A percentile compares a stretch with the other conserved stretches of the same genome.
phyloP scores from a whole-genome alignment of 2,113 vertebrate genomes.

The Ahaetulla prasina region DNA sequence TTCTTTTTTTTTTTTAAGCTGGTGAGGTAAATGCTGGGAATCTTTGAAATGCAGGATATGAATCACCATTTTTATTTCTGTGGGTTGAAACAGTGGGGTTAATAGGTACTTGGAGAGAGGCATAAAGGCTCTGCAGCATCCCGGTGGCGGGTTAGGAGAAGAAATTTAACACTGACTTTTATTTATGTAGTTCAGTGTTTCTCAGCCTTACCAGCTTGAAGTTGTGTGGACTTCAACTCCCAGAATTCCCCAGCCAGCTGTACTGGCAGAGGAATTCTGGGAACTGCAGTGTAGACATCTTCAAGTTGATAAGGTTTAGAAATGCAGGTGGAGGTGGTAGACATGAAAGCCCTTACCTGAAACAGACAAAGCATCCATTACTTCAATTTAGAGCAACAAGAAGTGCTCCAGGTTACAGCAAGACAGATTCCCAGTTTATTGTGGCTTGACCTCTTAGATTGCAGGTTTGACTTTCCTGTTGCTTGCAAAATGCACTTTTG shows the following conservation, averaged over 20 bases:
- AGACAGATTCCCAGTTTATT: background rate
- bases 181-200: background rate
- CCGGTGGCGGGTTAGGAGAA: background rate
- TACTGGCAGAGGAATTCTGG: background rate
- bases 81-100: background rate
- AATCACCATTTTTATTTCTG: background rate
- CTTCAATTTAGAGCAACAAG: slow-evolving; percentile 27
- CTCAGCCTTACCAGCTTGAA: background rate
- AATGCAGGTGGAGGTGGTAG: background rate
- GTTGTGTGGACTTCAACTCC: background rate
- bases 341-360: background rate
- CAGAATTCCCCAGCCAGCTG: background rate
- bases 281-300: background rate
- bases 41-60: background rate
- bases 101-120: background rate
- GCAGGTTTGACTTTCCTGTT: background rate
- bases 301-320: background rate
- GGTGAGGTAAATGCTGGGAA: background rate
- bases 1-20: background rate
- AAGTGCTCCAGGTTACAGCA: slow-evolving; percentile 46
- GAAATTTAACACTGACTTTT: background rate
- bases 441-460: fast-evolving
- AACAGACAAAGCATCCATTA: slow-evolving; percentile 17
- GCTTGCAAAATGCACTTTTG: slow-evolving; percentile 7
- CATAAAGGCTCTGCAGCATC: background rate